Evolutionary conservation across 2,888 invertebrate species (phyloP).

Genomic region (Euplagia quadripunctaria): DNA sequence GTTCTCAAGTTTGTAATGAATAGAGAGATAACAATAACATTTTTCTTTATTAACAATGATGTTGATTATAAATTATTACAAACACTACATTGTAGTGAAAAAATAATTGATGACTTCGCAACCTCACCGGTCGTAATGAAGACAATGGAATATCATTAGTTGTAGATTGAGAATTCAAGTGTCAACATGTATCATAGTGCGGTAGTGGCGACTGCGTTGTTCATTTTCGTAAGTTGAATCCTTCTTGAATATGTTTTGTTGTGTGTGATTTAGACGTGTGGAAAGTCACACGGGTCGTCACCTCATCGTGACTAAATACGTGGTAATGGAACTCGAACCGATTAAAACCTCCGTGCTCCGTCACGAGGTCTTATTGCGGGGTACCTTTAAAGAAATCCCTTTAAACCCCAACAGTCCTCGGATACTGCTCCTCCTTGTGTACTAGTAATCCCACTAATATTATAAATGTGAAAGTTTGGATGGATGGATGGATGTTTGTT

Average conservation of each 20-base stretch:
- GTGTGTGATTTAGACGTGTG: no score
- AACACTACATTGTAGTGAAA: slow-evolving; percentile 24
- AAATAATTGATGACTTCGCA: slow-evolving; percentile 5
- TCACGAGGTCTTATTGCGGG: no score
- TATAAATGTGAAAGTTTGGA: no score
- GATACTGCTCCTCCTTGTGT: no score
- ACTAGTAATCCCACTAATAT: no score
- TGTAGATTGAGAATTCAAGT: slow-evolving; percentile 21
- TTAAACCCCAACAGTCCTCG: no score
- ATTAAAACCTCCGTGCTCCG: no score
- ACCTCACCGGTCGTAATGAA: slow-evolving; percentile 22
- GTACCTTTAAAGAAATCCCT: no score
- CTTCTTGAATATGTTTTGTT: neutral
- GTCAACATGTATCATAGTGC: slow-evolving; percentile 55
- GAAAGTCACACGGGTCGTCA: no score
- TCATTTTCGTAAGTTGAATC: slow-evolving; percentile 51
- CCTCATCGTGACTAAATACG: no score
- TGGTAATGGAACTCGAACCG: no score
- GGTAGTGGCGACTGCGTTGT: slow-evolving; percentile 29
- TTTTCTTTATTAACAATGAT: slow-evolving; percentile 13
- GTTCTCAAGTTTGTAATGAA: slow-evolving; percentile 3
- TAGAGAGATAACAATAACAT: slow-evolving; percentile 11
- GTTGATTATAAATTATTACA: slow-evolving; percentile 8
- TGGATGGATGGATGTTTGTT: no score
- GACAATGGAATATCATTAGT: slow-evolving; percentile 57